These are phyloP conservation scores for Gambusia yucatana DNA, from an alignment of 2,797 vertebrate species.

Conservation along the genomic window DNA sequence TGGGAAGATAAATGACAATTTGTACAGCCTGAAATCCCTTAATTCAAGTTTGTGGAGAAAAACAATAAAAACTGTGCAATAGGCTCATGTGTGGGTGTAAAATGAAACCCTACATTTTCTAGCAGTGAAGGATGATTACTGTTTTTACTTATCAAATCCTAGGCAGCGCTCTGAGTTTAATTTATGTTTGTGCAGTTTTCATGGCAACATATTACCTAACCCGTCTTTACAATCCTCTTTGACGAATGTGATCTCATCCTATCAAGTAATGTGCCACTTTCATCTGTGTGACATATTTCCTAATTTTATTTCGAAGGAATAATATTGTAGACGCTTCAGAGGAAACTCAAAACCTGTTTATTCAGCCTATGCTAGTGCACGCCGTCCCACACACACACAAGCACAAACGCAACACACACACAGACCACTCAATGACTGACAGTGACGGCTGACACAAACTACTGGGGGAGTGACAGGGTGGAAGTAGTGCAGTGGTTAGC, in stretches of 20 bases:
- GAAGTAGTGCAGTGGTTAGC: conserved; percentile 16
- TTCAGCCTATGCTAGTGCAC: conserved; percentile 58
- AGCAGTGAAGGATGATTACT: conserved; percentile 27
- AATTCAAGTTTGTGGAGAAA: neutral
- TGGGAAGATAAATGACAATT: neutral
- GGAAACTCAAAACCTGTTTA: conserved; percentile 70
- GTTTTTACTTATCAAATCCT: conserved; percentile 33
- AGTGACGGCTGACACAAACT: conserved; percentile 64
- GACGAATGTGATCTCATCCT: conserved; percentile 35
- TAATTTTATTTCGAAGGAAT: conserved; percentile 61
- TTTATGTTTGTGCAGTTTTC: conserved; percentile 20
- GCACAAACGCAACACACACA: conserved; percentile 24
- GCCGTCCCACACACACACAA: conserved; percentile 31
- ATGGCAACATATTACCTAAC: conserved; percentile 32
- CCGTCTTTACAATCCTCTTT: conserved; percentile 14
- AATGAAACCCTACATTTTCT: neutral
- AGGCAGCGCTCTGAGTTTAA: conserved; percentile 15
- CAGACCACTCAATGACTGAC: conserved; percentile 59
- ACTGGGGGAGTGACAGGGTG: conserved; percentile 12
- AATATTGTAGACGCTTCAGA: conserved; percentile 50
- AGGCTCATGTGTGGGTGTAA: conserved; percentile 5
- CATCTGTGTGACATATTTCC: conserved; percentile 53
- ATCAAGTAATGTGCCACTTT: conserved; percentile 39
- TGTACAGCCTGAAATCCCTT: neutral
- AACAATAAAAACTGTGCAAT: neutral